A percentile compares a stretch with the other conserved stretches of the same genome.
These are phyloP conservation scores for Coregonus suidteri DNA, from an alignment of 2,797 vertebrate genomes.

Conservation along the genomic window DNA sequence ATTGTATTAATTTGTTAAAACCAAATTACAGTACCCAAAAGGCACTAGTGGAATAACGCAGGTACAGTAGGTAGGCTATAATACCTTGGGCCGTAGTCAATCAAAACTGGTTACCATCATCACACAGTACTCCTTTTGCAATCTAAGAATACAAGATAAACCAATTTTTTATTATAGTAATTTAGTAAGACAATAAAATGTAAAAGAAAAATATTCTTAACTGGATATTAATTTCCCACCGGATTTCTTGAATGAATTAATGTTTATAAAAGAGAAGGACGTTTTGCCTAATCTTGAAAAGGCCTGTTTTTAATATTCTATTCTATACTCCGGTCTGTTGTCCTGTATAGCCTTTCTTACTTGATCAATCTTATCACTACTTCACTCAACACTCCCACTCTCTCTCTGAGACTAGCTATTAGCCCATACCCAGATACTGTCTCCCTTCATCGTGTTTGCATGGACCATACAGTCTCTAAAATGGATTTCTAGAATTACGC, in stretches of 20 bases:
- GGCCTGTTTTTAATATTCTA: neutral
- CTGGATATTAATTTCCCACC: neutral
- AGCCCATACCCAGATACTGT: slow-evolving; percentile 10
- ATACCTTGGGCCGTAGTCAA: neutral
- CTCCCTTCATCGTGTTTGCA: slow-evolving; percentile 43
- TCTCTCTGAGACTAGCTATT: neutral
- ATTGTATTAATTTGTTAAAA: too few relatives aligned
- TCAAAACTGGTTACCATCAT: neutral
- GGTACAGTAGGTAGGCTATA: neutral
- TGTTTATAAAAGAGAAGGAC: neutral
- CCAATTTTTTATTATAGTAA: neutral
- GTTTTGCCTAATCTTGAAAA: neutral
- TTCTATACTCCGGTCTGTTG: neutral
- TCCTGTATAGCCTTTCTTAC: too few relatives aligned
- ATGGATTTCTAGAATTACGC: slow-evolving; percentile 55
- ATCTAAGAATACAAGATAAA: neutral
- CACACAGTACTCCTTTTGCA: neutral
- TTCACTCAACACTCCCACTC: neutral
- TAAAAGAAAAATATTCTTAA: neutral
- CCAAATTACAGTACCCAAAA: too few relatives aligned
- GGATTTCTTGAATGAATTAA: neutral
- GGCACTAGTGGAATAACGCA: too few relatives aligned
- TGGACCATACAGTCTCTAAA: slow-evolving; percentile 42
- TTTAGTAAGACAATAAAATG: neutral
- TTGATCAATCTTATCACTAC: neutral